Evolutionary conservation across 2,113 vertebrate genomes (phyloP), one percentile per base, ranked within the genome.

Genomic region (Pavo muticus): DNA sequence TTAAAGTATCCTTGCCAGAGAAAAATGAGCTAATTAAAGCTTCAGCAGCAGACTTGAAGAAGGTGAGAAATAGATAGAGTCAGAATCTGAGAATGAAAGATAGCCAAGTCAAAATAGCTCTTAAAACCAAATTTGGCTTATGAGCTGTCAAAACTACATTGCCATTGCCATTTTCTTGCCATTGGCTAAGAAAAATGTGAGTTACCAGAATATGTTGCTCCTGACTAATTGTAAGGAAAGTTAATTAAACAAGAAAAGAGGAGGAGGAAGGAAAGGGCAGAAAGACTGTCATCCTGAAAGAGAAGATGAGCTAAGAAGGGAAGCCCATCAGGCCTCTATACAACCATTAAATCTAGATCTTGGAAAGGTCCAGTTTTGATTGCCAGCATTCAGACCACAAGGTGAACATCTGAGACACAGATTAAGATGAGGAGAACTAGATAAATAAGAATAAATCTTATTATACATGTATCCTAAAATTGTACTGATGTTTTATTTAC

Each of bases 51-150:
- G 57, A 72, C 59, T 84, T 87, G 48, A 15, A 89, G 71, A 94
- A 90, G 54, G 71, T 89, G 48, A 95, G 76, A 93, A 82, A 69
- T 9, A 84, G 37, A 44, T 59, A 91, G 87, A 91, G 48, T 90
- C 71, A 94, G 82, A 87, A 87, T 48, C 67, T 67, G 74, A 85
- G 54, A 89, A 84, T 40, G 74, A 93, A 94, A 85, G 71, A 94
- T 42, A 93, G 45, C 71, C 78, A 87, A 79, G 54, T 70, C 85
- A 85, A 93, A 96, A 94, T 70, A 93, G 84, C 54, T 84, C 78
- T 67, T 87, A 87, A 91, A 91, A 61, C 70, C 74, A 85, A 52
- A 71, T 64, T 85, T 83, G 71, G 71, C 9, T 79, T 82, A 65
- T 65, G 30, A 94, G 4, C 63, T 94, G 48, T 94, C 82, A 91